Percentiles rank a stretch among this genome's conserved stretches.
phyloP scores from a whole-genome alignment of 1,140 invertebrate species.

The Drosophila azteca region DNA sequence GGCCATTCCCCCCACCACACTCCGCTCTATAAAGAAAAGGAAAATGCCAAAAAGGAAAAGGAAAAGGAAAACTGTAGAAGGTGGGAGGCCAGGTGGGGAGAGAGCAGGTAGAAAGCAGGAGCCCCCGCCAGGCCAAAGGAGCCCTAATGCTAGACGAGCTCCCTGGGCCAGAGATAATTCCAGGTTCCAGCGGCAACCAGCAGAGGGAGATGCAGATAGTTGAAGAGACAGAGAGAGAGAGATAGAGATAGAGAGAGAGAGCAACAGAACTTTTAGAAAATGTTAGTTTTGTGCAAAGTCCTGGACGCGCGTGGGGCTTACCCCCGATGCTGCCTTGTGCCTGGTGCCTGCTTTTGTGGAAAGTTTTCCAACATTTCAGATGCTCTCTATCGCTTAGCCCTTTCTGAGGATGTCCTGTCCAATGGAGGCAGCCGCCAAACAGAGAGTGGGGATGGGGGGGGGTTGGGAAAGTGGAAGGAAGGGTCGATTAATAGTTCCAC shows the following conservation, averaged over 20 bases:
- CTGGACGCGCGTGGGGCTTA: background rate
- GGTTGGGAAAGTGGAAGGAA: too few species aligned
- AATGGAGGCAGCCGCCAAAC: too few species aligned
- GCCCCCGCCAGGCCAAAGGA: background rate
- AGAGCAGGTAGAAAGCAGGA: slow-evolving; percentile 25
- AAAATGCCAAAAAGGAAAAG: slow-evolving; percentile 19
- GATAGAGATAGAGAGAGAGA: background rate
- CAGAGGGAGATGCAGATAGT: background rate
- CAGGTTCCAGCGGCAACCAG: background rate
- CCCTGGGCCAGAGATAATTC: slow-evolving; percentile 39
- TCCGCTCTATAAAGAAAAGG: slow-evolving; percentile 19
- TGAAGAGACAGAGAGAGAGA: background rate
- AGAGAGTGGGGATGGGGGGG: too few species aligned
- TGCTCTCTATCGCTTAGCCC: too few species aligned
- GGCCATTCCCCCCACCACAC: slow-evolving; percentile 15
- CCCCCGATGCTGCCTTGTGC: too few species aligned
- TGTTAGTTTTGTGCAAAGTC: slow-evolving; percentile 32
- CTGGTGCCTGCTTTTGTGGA: too few species aligned
- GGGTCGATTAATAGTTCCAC: slow-evolving; percentile 9
- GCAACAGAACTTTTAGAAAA: slow-evolving; percentile 41
- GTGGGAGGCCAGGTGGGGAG: slow-evolving; percentile 4
- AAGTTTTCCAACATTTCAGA: too few species aligned
- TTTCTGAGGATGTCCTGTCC: too few species aligned
- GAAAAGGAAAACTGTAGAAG: slow-evolving; percentile 3
- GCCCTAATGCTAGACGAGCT: slow-evolving; percentile 49